Percentiles rank a stretch among this genome's conserved stretches.
These are phyloP conservation scores for Nowickia ferox DNA, from an alignment of 2,888 invertebrate genomes.

Conservation along the genomic window DNA sequence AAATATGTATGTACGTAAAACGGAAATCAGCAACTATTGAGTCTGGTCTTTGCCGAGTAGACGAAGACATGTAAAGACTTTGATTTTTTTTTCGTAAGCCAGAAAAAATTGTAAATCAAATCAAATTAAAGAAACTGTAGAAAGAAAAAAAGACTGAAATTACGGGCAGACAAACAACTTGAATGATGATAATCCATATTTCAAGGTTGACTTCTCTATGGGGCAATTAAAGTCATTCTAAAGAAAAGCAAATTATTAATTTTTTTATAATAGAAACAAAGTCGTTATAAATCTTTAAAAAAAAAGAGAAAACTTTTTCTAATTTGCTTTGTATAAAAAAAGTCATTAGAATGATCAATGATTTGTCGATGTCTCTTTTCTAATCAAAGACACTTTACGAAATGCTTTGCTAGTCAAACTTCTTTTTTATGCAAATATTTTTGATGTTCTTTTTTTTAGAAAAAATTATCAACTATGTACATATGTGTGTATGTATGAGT, in stretches of 20 bases:
- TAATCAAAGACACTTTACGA: not conserved
- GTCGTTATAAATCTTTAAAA: not conserved
- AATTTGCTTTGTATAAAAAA: constrained; percentile 16
- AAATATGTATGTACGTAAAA: constrained; percentile 7
- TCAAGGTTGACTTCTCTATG: constrained; percentile 56
- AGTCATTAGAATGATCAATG: constrained; percentile 22
- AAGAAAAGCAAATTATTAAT: constrained; percentile 26
- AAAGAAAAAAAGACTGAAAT: constrained; percentile 22
- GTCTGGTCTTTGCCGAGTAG: not conserved
- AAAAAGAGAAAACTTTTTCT: constrained; percentile 13
- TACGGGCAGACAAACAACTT: constrained; percentile 11
- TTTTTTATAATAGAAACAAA: not conserved
- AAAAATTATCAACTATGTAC: not conserved
- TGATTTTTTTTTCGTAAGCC: not conserved
- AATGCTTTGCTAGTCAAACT: not conserved
- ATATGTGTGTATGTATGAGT: no score
- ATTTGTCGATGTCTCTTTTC: constrained; percentile 13
- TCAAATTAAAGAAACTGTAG: constrained; percentile 23
- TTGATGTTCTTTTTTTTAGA: not conserved
- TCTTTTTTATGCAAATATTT: constrained; percentile 6
- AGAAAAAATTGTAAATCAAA: constrained; percentile 44
- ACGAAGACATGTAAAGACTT: not conserved
- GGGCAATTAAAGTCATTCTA: constrained; percentile 48
- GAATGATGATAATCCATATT: constrained; percentile 55
- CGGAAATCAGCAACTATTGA: constrained; percentile 46